Percentiles rank a stretch among this genome's conserved stretches.
phyloP scores from a whole-genome alignment of 2,797 vertebrate species.

The Eupleurogrammus muticus region DNA sequence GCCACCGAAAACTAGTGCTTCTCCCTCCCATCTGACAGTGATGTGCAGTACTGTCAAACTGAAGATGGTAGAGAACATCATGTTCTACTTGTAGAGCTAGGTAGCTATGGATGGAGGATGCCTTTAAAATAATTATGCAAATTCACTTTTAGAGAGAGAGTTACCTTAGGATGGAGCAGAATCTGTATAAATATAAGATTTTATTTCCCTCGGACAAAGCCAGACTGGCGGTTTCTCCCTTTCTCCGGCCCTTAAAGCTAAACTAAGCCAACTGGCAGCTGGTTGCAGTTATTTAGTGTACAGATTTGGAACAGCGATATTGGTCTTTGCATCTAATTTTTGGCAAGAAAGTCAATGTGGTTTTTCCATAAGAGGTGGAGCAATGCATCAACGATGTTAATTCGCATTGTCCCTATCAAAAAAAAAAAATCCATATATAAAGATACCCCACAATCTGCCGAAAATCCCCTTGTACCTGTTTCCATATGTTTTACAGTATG shows the following conservation, averaged over 20 bases:
- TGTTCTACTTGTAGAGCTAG: constrained; percentile 12
- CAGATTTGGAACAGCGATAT: constrained; percentile 2
- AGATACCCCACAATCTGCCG: background rate
- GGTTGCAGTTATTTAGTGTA: background rate
- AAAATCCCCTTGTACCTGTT: constrained; percentile 14
- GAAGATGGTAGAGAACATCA: constrained; percentile 4
- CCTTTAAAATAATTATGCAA: background rate
- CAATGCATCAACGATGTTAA: background rate
- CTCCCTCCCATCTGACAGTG: constrained; percentile 31
- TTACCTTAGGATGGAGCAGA: background rate
- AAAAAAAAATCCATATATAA: too few relatives aligned
- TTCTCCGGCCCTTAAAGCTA: background rate
- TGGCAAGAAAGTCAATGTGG: background rate
- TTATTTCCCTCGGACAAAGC: background rate
- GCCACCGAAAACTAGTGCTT: constrained; percentile 15
- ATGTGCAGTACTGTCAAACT: constrained; percentile 30
- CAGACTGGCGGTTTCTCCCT: background rate
- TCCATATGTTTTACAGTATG: constrained; percentile 12
- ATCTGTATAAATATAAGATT: background rate
- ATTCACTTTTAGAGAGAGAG: background rate
- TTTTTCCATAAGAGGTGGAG: background rate
- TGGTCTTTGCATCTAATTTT: background rate
- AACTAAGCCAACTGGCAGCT: constrained; percentile 6
- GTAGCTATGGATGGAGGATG: constrained; percentile 13
- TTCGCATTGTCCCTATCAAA: too few relatives aligned